Conservation (phyloP, 1,140 invertebrate species). For the Bilobella aurantiaca region DNA sequence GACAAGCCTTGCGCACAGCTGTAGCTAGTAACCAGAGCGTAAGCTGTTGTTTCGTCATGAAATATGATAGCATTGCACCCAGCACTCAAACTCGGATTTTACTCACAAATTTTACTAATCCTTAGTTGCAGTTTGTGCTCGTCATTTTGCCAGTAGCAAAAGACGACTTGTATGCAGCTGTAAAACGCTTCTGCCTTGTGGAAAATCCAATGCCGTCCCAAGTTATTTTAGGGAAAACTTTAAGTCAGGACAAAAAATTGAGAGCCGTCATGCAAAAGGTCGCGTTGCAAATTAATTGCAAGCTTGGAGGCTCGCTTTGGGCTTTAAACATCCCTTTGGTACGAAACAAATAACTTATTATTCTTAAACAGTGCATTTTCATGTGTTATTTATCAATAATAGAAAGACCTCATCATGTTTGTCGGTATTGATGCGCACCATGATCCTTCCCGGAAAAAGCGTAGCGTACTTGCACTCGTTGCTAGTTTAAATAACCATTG, state of each 20-base stretch:
- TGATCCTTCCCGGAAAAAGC: slow-evolving; percentile 42
- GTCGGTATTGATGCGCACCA: slow-evolving; percentile 86
- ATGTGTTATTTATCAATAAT: slow-evolving; percentile 14
- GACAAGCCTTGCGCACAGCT: background rate
- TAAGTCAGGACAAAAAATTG: slow-evolving; percentile 58
- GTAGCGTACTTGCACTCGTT: slow-evolving; percentile 64
- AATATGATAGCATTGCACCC: too few species aligned
- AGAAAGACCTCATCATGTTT: slow-evolving; percentile 59
- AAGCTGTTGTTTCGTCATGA: too few species aligned
- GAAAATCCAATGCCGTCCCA: slow-evolving; percentile 69
- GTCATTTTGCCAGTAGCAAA: slow-evolving; percentile 66
- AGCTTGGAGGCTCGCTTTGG: slow-evolving; percentile 88
- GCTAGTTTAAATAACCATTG: slow-evolving; percentile 60
- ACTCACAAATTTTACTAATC: background rate
- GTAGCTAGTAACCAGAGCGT: too few species aligned
- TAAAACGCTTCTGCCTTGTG: slow-evolving; percentile 77
- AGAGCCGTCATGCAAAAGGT: slow-evolving; percentile 78
- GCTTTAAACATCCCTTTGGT: slow-evolving; percentile 66
- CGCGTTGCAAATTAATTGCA: slow-evolving; percentile 87
- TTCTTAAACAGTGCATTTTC: background rate
- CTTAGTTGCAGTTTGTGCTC: slow-evolving; percentile 56
- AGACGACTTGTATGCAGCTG: slow-evolving; percentile 75
- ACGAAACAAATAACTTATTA: slow-evolving; percentile 34
- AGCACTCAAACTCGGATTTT: background rate
- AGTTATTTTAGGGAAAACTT: slow-evolving; percentile 53